Evolutionary conservation across 2,888 invertebrate species (phyloP).

Genomic region (Epiblema foenella): DNA sequence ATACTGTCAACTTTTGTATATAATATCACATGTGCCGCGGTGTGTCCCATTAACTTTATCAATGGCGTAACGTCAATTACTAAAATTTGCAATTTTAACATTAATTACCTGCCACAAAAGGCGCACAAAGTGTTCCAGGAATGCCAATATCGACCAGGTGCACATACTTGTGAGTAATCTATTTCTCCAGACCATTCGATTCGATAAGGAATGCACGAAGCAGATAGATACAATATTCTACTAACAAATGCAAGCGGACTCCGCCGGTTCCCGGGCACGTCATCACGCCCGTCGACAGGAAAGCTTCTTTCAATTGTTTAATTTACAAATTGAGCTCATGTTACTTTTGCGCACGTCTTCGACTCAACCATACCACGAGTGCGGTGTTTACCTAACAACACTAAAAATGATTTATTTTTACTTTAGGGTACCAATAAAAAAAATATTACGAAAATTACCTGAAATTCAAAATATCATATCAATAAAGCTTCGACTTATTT

Average conservation of each 20-base stretch:
- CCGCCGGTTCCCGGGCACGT: conserved; percentile 19
- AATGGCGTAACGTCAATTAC: background rate
- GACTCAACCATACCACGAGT: background rate
- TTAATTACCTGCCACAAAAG: background rate
- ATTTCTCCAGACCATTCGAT: conserved; percentile 15
- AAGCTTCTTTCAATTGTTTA: conserved; percentile 31
- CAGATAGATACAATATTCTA: conserved; percentile 15
- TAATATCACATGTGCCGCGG: background rate
- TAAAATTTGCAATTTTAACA: conserved; percentile 3
- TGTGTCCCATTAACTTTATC: background rate
- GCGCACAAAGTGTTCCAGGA: conserved; percentile 16
- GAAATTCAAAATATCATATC: too few species aligned
- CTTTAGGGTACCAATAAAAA: too few species aligned
- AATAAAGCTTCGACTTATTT: too few species aligned
- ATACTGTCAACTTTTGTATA: background rate
- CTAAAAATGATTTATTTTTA: too few species aligned
- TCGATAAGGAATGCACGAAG: conserved; percentile 9
- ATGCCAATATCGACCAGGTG: conserved; percentile 20
- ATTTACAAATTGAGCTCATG: conserved; percentile 26
- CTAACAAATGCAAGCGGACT: conserved; percentile 18
- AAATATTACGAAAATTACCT: too few species aligned
- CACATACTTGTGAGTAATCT: conserved; percentile 9
- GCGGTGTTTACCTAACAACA: too few species aligned
- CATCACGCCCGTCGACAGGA: conserved; percentile 10
- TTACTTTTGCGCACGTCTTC: conserved; percentile 17